Percentiles rank a stretch among this genome's conserved stretches.
Evolutionary conservation across 2,113 vertebrate genomes (phyloP).

Genomic region (Ascaphus truei): DNA sequence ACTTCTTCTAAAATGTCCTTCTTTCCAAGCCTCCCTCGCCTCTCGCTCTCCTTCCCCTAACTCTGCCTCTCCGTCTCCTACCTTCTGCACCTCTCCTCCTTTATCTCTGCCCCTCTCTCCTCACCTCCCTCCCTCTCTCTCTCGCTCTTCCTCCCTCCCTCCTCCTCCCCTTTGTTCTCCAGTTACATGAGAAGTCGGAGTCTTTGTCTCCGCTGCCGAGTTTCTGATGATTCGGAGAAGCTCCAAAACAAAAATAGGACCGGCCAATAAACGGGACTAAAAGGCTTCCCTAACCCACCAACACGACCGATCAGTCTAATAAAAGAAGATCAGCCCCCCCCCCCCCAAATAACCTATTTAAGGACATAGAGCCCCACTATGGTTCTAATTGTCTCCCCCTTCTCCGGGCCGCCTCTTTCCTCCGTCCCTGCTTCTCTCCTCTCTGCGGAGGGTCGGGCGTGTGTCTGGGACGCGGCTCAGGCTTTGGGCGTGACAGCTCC

Average conservation of each 20-base stretch:
- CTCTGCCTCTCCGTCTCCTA: neutral
- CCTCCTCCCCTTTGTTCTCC: neutral
- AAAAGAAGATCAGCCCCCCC: too few relatives aligned
- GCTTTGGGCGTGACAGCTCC: constrained; percentile 7
- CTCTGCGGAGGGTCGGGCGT: neutral
- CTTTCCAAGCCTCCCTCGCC: neutral
- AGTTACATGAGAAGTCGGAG: neutral
- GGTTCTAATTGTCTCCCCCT: neutral
- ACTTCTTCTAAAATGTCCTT: too few relatives aligned
- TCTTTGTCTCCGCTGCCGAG: neutral
- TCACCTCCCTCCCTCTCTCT: neutral
- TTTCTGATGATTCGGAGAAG: too few relatives aligned
- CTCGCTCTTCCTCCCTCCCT: neutral
- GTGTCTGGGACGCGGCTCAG: neutral
- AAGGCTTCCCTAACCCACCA: too few relatives aligned
- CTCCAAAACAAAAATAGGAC: too few relatives aligned
- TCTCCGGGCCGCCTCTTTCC: neutral
- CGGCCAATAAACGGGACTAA: too few relatives aligned
- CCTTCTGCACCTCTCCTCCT: neutral
- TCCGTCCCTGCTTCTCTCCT: neutral
- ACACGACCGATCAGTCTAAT: too few relatives aligned
- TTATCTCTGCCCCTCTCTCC: too few relatives aligned
- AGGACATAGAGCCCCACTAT: too few relatives aligned
- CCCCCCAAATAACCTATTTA: too few relatives aligned
- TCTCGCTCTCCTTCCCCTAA: neutral